A percentile compares a stretch with the other conserved stretches of the same genome.
Conservation (phyloP, 2,888 invertebrate genomes). For the Drosophila helvetica region DNA sequence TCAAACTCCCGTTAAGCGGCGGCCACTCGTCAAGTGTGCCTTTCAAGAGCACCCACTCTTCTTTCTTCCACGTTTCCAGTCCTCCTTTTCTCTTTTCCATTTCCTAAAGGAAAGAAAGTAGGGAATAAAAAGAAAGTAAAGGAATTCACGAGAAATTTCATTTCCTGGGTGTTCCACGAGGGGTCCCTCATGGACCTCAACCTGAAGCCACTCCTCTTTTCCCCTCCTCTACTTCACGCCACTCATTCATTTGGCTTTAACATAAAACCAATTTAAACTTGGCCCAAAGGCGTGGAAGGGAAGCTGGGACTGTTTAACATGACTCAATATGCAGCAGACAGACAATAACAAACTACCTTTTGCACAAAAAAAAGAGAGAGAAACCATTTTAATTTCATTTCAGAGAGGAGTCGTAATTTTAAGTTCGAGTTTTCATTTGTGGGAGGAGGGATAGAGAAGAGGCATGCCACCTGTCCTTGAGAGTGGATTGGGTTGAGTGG, state of each 20-base stretch:
- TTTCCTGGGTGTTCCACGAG: conserved; percentile 67
- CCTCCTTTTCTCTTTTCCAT: conserved; percentile 17
- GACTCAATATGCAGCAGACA: conserved; percentile 70
- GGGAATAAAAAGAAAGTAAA: no score
- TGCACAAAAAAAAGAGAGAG: conserved; percentile 19
- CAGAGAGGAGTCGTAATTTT: conserved; percentile 59
- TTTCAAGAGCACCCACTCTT: conserved; percentile 40
- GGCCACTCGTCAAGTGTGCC: conserved; percentile 69
- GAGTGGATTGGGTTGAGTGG: conserved; percentile 3
- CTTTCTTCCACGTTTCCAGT: conserved; percentile 6
- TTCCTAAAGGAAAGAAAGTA: conserved; percentile 26
- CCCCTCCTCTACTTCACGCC: background rate
- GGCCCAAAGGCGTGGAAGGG: conserved; percentile 37
- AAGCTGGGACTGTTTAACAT: conserved; percentile 58
- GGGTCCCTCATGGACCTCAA: background rate
- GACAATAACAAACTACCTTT: conserved; percentile 62
- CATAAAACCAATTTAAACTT: conserved; percentile 80
- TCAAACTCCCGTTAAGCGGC: conserved; percentile 74
- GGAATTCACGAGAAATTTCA: conserved; percentile 75
- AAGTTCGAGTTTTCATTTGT: conserved; percentile 59
- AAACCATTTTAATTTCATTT: conserved; percentile 75
- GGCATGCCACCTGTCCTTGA: conserved; percentile 49
- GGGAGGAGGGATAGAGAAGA: background rate
- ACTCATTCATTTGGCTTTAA: conserved; percentile 78
- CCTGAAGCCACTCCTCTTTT: background rate